Evolutionary conservation across 1,140 invertebrate genomes (phyloP).

Genomic region (Drosophila bocqueti): DNA sequence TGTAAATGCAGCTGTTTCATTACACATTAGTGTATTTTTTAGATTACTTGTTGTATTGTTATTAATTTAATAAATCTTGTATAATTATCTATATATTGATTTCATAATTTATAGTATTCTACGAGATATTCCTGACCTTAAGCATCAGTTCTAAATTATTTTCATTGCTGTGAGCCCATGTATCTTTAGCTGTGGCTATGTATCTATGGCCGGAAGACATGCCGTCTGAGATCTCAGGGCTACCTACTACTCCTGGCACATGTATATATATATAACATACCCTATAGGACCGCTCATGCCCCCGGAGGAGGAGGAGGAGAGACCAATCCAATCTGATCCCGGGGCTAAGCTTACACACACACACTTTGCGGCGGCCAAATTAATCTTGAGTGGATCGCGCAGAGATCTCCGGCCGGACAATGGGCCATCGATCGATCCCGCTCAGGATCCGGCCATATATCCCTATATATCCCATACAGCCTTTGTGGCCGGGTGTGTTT

Average conservation of each 20-base stretch:
- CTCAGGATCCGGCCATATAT: conserved; percentile 31
- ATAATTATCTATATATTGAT: not conserved
- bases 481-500: conserved; percentile 74
- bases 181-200: not conserved
- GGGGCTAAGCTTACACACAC: conserved; percentile 69
- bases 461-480: conserved; percentile 7
- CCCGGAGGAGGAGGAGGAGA: conserved; percentile 6
- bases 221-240: conserved; percentile 40
- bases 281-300: conserved; percentile 4
- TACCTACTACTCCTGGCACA: not conserved
- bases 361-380: conserved; percentile 72
- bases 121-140: not conserved
- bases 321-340: conserved; percentile 43
- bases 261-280: not conserved
- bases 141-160: no score
- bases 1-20: no score
- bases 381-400: conserved; percentile 78
- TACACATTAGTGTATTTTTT: not conserved
- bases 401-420: conserved; percentile 36
- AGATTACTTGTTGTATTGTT: not conserved
- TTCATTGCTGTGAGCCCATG: not conserved
- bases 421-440: conserved; percentile 39
- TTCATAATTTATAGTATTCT: not conserved
- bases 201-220: conserved; percentile 52
- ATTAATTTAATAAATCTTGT: not conserved